phyloP scores from a whole-genome alignment of 2,113 vertebrate species.

The Condylura cristata region DNA sequence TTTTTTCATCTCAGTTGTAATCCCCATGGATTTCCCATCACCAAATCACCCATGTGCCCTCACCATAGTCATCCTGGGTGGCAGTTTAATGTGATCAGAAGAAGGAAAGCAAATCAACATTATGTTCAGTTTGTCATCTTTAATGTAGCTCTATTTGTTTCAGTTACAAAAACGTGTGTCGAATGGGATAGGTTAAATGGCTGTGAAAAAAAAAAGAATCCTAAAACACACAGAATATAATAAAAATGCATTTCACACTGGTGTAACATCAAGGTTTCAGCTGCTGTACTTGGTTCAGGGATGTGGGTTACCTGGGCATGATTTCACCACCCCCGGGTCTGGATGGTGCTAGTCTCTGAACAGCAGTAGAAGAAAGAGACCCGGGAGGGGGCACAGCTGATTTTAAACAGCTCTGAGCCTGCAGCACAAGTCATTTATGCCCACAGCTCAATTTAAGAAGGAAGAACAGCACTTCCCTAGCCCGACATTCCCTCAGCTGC shows the following conservation, averaged over 20 bases:
- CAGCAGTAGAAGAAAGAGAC: neutral
- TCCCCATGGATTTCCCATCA: too few species aligned
- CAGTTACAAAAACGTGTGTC: neutral
- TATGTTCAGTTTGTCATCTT: neutral
- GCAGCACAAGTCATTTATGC: too few species aligned
- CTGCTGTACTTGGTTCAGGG: neutral
- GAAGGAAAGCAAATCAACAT: neutral
- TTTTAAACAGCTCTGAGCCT: neutral
- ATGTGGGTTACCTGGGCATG: neutral
- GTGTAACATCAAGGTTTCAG: neutral
- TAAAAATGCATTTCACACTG: neutral
- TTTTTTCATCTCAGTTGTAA: too few species aligned
- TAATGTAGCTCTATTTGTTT: neutral
- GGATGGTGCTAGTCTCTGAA: neutral
- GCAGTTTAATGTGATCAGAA: neutral
- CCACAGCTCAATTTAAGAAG: neutral
- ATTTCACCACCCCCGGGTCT: accelerated
- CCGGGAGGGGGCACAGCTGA: neutral
- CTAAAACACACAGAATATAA: neutral
- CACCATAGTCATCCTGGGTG: too few species aligned
- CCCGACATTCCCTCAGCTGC: neutral
- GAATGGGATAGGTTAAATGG: neutral
- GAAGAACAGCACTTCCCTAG: accelerated
- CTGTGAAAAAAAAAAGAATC: neutral
- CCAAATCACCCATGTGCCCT: too few species aligned